Conservation (phyloP, 2,113 vertebrate genomes). For the Rhizomys pruinosus region DNA sequence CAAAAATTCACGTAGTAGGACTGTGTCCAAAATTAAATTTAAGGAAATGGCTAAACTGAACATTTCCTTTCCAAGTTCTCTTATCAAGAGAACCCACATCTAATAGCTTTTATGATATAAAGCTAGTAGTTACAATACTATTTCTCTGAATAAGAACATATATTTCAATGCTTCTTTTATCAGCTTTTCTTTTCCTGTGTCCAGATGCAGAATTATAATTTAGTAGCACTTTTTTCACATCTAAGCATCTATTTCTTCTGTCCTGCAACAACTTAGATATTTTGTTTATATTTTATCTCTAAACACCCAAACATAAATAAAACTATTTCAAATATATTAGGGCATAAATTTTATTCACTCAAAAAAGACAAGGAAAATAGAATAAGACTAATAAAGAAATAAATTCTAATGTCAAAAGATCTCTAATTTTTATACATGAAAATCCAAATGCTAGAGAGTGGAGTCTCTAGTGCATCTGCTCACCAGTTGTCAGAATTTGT, state of each 20-base stretch:
- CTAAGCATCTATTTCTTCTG: not conserved
- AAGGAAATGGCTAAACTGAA: not conserved
- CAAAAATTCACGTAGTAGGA: constrained; percentile 2
- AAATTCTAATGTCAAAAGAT: not conserved
- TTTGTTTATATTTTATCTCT: not conserved
- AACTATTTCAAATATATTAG: not conserved
- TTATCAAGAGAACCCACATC: not conserved
- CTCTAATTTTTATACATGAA: not conserved
- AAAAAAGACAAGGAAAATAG: not conserved
- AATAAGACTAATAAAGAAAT: not conserved
- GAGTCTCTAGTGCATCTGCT: not conserved
- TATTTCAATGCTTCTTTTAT: not conserved
- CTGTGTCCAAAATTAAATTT: not conserved
- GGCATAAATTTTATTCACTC: not conserved
- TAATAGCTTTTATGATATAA: not conserved
- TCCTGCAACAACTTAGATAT: not conserved
- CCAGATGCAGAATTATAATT: not conserved
- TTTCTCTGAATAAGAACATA: not conserved
- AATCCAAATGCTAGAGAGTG: not conserved
- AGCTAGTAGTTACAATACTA: not conserved
- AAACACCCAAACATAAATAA: not conserved
- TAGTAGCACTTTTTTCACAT: not conserved
- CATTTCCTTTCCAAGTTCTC: not conserved
- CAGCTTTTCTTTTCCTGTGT: not conserved
- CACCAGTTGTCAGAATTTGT: not conserved